Conservation (phyloP, 2,113 vertebrate genomes). For the Misgurnus anguillicaudatus region DNA sequence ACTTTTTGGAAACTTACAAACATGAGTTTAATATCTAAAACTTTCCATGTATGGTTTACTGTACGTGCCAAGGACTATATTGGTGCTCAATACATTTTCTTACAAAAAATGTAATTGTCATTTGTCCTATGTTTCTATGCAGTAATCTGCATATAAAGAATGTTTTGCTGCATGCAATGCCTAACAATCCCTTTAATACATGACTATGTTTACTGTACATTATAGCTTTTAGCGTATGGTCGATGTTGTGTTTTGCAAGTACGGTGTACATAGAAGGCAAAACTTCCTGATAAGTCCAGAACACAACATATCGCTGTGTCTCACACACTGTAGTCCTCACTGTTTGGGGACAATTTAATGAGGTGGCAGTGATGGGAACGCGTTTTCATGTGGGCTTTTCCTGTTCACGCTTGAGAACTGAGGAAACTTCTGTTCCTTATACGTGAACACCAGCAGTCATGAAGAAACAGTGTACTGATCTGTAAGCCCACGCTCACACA, state of each 20-base stretch:
- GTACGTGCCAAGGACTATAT: no score
- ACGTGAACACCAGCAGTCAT: background rate
- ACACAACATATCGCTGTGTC: constrained; percentile 32
- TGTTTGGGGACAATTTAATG: constrained; percentile 54
- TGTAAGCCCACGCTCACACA: constrained; percentile 1
- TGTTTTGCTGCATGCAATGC: no score
- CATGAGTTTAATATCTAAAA: no score
- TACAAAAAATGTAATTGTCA: no score
- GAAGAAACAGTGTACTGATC: background rate
- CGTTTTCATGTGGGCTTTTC: background rate
- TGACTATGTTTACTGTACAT: no score
- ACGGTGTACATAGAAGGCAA: background rate
- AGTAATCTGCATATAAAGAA: no score
- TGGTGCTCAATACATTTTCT: no score
- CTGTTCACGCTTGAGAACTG: background rate
- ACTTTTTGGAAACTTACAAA: no score
- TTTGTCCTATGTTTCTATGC: no score
- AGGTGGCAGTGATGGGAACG: constrained; percentile 7
- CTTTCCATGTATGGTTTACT: no score
- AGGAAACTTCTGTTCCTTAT: constrained; percentile 4
- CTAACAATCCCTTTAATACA: no score
- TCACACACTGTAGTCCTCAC: constrained; percentile 9
- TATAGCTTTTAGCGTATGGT: no score
- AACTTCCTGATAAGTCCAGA: constrained; percentile 34
- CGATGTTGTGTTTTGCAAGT: background rate